Percentiles rank a stretch among this genome's conserved stretches.
Conservation (phyloP, 2,797 vertebrate genomes). For the Enteromius paludinosus region DNA sequence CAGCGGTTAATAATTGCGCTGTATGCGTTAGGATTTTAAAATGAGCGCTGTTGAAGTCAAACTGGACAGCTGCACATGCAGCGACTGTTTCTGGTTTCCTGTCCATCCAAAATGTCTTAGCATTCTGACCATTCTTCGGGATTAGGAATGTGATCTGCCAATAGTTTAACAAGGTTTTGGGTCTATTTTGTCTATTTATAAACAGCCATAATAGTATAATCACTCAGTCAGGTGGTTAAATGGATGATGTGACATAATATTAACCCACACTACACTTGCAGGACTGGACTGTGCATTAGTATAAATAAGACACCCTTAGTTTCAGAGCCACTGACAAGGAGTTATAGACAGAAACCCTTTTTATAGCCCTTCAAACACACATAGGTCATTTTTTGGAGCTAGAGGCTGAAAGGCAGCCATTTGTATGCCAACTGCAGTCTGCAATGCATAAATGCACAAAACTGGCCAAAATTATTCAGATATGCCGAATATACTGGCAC, state of each 20-base stretch:
- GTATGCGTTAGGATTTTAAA: conserved; percentile 24
- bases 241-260: conserved; percentile 55
- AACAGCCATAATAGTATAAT: conserved; percentile 69
- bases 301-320: conserved; percentile 45
- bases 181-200: conserved; percentile 58
- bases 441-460: conserved; percentile 75
- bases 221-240: conserved; percentile 53
- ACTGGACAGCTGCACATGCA: background rate
- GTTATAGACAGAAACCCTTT: conserved; percentile 46
- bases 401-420: conserved; percentile 59
- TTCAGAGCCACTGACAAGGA: conserved; percentile 33
- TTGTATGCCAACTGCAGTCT: conserved; percentile 71
- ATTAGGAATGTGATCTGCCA: conserved; percentile 2
- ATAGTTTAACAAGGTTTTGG: conserved; percentile 48
- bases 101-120: conserved; percentile 13
- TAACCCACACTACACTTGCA: conserved; percentile 41
- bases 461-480: background rate
- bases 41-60: conserved; percentile 3
- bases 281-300: conserved; percentile 13
- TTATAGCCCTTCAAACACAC: conserved; percentile 66
- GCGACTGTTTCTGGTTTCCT: conserved; percentile 37
- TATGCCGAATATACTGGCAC: background rate
- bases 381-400: conserved; percentile 66
- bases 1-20: conserved; percentile 32
- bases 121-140: conserved; percentile 21